These are phyloP conservation scores for Pheosia tremula DNA, from an alignment of 2,888 invertebrate genomes.

Conservation along the genomic window DNA sequence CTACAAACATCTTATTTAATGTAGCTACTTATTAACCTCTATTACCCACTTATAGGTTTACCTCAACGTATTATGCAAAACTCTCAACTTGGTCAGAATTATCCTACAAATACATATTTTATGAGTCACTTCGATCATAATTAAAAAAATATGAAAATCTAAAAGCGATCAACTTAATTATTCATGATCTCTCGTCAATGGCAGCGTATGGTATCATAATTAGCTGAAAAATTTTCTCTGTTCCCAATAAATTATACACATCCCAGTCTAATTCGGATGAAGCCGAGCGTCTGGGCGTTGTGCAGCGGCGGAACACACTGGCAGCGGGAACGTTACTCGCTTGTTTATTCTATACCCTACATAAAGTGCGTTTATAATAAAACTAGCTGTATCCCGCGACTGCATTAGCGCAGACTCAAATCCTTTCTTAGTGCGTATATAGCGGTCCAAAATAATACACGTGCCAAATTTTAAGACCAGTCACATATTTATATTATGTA, in stretches of 20 bases:
- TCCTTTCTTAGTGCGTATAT: too few relatives aligned
- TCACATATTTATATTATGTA: too few relatives aligned
- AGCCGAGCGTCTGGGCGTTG: slow-evolving; percentile 48
- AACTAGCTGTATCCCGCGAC: too few relatives aligned
- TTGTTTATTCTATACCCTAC: too few relatives aligned
- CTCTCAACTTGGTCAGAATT: neutral
- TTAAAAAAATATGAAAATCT: neutral
- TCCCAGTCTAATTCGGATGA: slow-evolving; percentile 57
- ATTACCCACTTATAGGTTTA: too few relatives aligned
- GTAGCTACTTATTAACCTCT: too few relatives aligned
- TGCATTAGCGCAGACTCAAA: too few relatives aligned
- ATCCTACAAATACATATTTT: neutral
- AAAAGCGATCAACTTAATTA: slow-evolving; percentile 19
- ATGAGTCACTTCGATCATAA: neutral
- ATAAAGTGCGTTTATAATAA: too few relatives aligned
- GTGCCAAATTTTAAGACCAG: too few relatives aligned
- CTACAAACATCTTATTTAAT: too few relatives aligned
- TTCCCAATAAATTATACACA: slow-evolving; percentile 61
- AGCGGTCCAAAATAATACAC: too few relatives aligned
- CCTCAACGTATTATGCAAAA: too few relatives aligned
- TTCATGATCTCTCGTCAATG: slow-evolving; percentile 21
- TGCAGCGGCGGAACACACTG: slow-evolving; percentile 33
- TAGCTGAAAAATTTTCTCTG: slow-evolving; percentile 52
- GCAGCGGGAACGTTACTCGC: slow-evolving; percentile 13
- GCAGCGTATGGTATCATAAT: slow-evolving; percentile 48